phyloP scores from a whole-genome alignment of 2,797 vertebrate genomes.

The Psittacula echo region DNA sequence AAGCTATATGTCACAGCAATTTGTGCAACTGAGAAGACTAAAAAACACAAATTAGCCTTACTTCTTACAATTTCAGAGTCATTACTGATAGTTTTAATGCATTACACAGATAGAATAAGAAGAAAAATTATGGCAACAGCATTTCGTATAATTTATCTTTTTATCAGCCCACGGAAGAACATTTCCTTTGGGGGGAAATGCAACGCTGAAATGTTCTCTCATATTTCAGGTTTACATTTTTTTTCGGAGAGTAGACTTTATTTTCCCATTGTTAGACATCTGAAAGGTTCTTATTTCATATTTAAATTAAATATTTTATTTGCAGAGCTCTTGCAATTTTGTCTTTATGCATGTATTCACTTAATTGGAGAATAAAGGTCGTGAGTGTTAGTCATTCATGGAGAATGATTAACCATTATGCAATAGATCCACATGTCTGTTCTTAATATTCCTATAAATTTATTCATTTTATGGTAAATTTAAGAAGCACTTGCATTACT shows the following conservation, averaged over 20 bases:
- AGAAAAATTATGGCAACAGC: not conserved
- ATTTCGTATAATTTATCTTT: not conserved
- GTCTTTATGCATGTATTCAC: not conserved
- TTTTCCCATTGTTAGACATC: not conserved
- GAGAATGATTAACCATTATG: not conserved
- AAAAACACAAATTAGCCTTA: slow-evolving; percentile 21
- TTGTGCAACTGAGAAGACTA: not conserved
- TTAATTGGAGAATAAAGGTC: slow-evolving; percentile 11
- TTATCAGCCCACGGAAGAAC: not conserved
- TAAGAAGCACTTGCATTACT: not conserved
- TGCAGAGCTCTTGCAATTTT: not conserved
- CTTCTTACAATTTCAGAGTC: slow-evolving; percentile 17
- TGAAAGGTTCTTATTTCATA: not conserved
- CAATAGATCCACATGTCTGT: not conserved
- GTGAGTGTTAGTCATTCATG: not conserved
- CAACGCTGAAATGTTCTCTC: not conserved
- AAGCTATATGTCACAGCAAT: slow-evolving; percentile 19
- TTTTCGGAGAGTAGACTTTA: not conserved
- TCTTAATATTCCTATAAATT: not conserved
- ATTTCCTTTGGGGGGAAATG: not conserved
- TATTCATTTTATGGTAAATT: slow-evolving; percentile 34
- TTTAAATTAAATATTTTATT: slow-evolving; percentile 2
- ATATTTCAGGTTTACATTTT: not conserved
- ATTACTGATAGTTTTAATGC: slow-evolving; percentile 45
- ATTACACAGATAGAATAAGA: not conserved